These are phyloP conservation scores for Varanus salvator DNA, from an alignment of 2,113 vertebrate genomes.

Conservation along the genomic window DNA sequence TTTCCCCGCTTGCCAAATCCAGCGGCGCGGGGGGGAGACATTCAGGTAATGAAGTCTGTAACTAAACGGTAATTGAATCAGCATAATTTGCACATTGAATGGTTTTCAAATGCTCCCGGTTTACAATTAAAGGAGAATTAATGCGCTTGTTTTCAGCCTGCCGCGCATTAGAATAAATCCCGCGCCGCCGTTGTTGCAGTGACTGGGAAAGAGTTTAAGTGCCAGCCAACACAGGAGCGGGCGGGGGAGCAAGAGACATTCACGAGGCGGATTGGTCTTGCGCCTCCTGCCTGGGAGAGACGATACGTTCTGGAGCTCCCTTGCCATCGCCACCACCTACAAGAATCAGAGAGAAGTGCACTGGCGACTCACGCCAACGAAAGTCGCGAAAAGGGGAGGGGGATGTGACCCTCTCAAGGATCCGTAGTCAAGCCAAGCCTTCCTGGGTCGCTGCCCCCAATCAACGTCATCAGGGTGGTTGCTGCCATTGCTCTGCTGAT, in stretches of 20 bases:
- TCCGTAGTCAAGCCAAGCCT: background rate
- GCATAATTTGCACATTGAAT: slow-evolving; percentile 87
- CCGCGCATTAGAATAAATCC: slow-evolving; percentile 82
- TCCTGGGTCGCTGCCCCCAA: background rate
- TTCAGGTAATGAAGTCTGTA: slow-evolving; percentile 89
- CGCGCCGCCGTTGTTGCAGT: slow-evolving; percentile 80
- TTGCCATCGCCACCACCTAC: background rate
- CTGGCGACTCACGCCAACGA: too few relatives aligned
- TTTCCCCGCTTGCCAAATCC: slow-evolving; percentile 44
- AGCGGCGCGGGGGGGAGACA: slow-evolving; percentile 44
- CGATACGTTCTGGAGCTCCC: slow-evolving; percentile 67
- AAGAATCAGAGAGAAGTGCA: slow-evolving; percentile 1
- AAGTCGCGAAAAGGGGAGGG: background rate
- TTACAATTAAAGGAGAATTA: slow-evolving; percentile 88
- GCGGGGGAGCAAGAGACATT: slow-evolving; percentile 58
- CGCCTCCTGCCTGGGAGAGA: slow-evolving; percentile 69
- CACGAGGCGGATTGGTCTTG: slow-evolving; percentile 79
- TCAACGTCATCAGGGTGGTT: background rate
- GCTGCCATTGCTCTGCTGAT: background rate
- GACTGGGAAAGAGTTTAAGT: slow-evolving; percentile 80
- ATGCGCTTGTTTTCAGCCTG: slow-evolving; percentile 81
- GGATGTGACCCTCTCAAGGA: background rate
- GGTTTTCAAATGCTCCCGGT: slow-evolving; percentile 86
- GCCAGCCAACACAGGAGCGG: slow-evolving; percentile 76
- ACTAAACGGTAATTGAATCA: slow-evolving; percentile 89